Conservation (phyloP, 1,140 invertebrate genomes). For the Formica selysi region DNA sequence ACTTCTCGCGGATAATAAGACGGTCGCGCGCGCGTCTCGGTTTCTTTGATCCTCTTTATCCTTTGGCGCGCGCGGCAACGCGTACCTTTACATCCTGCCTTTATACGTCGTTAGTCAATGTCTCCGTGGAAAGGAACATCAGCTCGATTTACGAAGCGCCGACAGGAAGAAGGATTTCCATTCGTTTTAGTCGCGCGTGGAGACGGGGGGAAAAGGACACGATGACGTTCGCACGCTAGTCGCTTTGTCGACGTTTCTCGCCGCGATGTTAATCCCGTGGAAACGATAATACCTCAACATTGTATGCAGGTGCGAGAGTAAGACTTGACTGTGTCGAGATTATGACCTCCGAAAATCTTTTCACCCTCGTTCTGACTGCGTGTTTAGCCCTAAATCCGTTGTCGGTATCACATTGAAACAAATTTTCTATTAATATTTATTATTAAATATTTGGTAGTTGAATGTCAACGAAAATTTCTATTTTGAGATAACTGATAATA, state of each 20-base stretch:
- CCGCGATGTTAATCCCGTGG: slow-evolving; percentile 30
- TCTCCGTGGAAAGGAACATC: slow-evolving; percentile 69
- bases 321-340: not conserved
- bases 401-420: not conserved
- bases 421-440: not conserved
- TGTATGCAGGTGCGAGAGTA: not conserved
- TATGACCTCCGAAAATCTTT: slow-evolving; percentile 27
- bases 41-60: slow-evolving; percentile 55
- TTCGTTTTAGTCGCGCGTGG: slow-evolving; percentile 59
- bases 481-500: not conserved
- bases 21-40: slow-evolving; percentile 24
- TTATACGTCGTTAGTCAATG: slow-evolving; percentile 73
- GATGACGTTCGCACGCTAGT: slow-evolving; percentile 34
- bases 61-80: slow-evolving; percentile 35
- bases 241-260: slow-evolving; percentile 56
- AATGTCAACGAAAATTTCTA: not conserved
- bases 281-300: slow-evolving; percentile 22
- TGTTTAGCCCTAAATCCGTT: not conserved
- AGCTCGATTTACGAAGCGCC: slow-evolving; percentile 73
- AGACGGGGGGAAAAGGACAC: slow-evolving; percentile 8
- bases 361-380: not conserved
- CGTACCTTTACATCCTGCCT: slow-evolving; percentile 47
- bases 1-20: slow-evolving; percentile 46
- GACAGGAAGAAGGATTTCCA: slow-evolving; percentile 75
- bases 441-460: not conserved